Percentiles rank a stretch among this genome's conserved stretches.
phyloP scores from a whole-genome alignment of 2,888 invertebrate genomes.

The Synanthedon tipuliformis region DNA sequence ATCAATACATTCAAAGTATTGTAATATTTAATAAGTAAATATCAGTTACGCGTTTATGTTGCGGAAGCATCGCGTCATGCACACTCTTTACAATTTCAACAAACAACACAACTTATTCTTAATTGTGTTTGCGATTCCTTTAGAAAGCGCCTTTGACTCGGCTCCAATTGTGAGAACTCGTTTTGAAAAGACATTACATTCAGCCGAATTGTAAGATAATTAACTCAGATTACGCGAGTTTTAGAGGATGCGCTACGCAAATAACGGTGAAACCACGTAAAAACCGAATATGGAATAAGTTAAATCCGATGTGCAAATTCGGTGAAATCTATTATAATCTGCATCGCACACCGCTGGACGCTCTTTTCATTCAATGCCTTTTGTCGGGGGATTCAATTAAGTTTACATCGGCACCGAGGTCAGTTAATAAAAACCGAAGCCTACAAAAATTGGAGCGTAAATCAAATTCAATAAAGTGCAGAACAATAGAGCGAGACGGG shows the following conservation, averaged over 20 bases:
- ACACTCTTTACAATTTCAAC: conserved; percentile 54
- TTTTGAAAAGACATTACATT: conserved; percentile 59
- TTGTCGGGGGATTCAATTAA: conserved; percentile 69
- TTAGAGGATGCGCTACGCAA: conserved; percentile 35
- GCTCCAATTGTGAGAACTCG: conserved; percentile 56
- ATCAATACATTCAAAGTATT: too few species aligned
- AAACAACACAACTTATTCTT: conserved; percentile 54
- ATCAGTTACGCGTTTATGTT: conserved; percentile 14
- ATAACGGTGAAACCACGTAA: conserved; percentile 50
- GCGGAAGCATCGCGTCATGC: conserved; percentile 23
- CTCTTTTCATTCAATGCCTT: conserved; percentile 67
- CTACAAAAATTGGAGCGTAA: conserved; percentile 66
- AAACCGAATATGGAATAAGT: conserved; percentile 58
- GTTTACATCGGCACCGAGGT: conserved; percentile 68
- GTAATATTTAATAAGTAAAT: neutral
- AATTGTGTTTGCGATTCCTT: conserved; percentile 64
- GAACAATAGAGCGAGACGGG: conserved; percentile 45
- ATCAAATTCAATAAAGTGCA: conserved; percentile 67
- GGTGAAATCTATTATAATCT: conserved; percentile 66
- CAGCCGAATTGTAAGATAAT: conserved; percentile 60
- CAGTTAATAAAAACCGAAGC: conserved; percentile 69
- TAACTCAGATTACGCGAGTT: conserved; percentile 59
- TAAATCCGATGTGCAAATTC: conserved; percentile 60
- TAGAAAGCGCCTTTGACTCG: conserved; percentile 57
- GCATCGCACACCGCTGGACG: conserved; percentile 65